Evolutionary conservation across 2,113 vertebrate species (phyloP).

Genomic region (Condylura cristata): DNA sequence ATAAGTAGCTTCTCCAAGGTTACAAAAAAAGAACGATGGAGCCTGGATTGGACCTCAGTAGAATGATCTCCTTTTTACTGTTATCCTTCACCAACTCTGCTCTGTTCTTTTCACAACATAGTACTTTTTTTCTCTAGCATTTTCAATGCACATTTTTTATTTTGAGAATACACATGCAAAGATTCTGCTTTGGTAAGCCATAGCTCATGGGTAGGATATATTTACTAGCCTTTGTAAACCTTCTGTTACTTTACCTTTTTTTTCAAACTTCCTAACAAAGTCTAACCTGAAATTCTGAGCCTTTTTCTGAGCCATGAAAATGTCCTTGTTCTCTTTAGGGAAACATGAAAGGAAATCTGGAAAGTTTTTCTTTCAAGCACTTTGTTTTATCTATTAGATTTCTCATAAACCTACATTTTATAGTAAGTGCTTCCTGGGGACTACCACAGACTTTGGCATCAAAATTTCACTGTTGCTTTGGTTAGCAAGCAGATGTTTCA

Average conservation of each 20-base stretch:
- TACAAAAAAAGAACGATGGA: background rate
- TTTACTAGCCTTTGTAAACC: background rate
- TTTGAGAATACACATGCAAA: background rate
- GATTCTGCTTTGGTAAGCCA: constrained; percentile 29
- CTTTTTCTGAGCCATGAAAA: constrained; percentile 53
- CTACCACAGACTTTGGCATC: background rate
- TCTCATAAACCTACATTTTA: constrained; percentile 43
- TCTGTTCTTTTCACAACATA: background rate
- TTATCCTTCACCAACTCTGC: background rate
- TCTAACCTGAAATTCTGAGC: background rate
- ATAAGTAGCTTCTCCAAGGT: background rate
- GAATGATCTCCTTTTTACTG: background rate
- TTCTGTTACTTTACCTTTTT: background rate
- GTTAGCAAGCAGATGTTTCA: background rate
- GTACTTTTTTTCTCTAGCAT: background rate
- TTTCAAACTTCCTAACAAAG: constrained; percentile 1
- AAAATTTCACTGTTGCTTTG: constrained; percentile 19
- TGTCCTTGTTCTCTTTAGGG: background rate
- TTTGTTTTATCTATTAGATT: constrained; percentile 28
- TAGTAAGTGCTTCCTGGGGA: background rate
- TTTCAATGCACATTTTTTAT: background rate
- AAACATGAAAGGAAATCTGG: background rate
- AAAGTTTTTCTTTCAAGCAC: constrained; percentile 21
- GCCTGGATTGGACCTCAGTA: background rate
- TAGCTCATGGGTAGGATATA: background rate